Conservation (phyloP, 2,888 invertebrate species). For the Nomada flava region DNA sequence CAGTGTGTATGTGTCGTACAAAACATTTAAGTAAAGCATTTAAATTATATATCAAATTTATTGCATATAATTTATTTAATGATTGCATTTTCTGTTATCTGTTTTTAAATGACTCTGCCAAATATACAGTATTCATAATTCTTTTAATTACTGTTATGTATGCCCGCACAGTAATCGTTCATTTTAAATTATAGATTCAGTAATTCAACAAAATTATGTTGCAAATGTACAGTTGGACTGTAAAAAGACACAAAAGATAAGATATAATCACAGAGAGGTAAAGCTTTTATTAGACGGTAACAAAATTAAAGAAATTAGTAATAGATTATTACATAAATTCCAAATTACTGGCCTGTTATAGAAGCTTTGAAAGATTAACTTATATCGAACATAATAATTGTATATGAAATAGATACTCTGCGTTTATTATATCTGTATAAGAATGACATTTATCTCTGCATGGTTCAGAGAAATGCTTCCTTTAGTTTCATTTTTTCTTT, state of each 20-base stretch:
- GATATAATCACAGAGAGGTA: conserved; percentile 7
- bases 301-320: conserved; percentile 30
- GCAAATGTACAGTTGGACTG: conserved; percentile 51
- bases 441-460: conserved; percentile 22
- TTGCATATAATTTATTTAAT: neutral
- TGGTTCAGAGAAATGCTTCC: conserved; percentile 16
- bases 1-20: conserved; percentile 22
- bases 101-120: neutral
- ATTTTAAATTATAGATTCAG: neutral
- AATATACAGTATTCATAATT: conserved; percentile 24
- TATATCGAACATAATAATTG: conserved; percentile 17
- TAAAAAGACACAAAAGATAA: conserved; percentile 42
- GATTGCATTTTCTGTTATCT: conserved; percentile 28
- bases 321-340: conserved; percentile 36
- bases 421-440: conserved; percentile 11
- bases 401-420: conserved; percentile 7
- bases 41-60: conserved; percentile 35
- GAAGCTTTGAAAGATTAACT: neutral
- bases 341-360: conserved; percentile 18
- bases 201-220: conserved; percentile 21
- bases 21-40: conserved; percentile 24
- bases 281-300: conserved; percentile 25
- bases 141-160: neutral
- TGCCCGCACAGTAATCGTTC: neutral
- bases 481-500: conserved; percentile 21